Base-by-base conservation (phyloP, 2,113 vertebrate genomes). In the Euleptes europaea region DNA sequence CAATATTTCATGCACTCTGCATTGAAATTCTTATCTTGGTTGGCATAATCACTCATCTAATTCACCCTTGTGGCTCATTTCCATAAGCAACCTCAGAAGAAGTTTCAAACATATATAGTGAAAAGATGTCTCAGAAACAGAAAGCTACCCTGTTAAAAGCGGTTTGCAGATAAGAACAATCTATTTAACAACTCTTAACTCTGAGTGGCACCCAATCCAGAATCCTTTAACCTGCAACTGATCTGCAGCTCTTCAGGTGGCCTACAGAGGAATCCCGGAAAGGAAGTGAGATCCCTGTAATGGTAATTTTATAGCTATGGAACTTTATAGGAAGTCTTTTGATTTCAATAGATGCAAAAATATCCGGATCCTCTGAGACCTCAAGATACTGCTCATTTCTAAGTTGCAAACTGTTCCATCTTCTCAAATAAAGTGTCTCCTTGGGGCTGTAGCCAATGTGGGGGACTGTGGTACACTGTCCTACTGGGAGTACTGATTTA, bases 1-100 rank as follows among this genome's bases (percentile, higher is more conserved):
- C 49, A 85, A 85, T 85, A 85, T 85, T 71, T 78, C 75, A 84
- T 71, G 31, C 28, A 23, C 44, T 78, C 71, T 71, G 35, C 67
- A 78, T 78, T 78, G 38, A 78, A 51, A 85, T 60, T 60, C 75
- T 54, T 40, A 71, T 33, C 67, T 78, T 78, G 47, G 31, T 54
- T 71, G 65, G 75, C 31, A 84, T 57, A 57, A 78, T 54, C 63
- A 69, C 49, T 84, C 83, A 69, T 65, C 83, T 74, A 83, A 69
- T 84, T 69, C 73, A 40, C 63, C 60, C 57, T 67, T 66, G 26
- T 76, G 60, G 14, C 60, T 76, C 23, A 83, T 83, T 75, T 83
- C 82, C 71, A 83, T 83, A 65, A 66, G 40, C 57, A 38, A 26
- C 40, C 71, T 75, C 57, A 26, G 71, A 65, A 75, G 63, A 75